Conservation (phyloP, 2,888 invertebrate species). For the Hyposoter didymator region DNA sequence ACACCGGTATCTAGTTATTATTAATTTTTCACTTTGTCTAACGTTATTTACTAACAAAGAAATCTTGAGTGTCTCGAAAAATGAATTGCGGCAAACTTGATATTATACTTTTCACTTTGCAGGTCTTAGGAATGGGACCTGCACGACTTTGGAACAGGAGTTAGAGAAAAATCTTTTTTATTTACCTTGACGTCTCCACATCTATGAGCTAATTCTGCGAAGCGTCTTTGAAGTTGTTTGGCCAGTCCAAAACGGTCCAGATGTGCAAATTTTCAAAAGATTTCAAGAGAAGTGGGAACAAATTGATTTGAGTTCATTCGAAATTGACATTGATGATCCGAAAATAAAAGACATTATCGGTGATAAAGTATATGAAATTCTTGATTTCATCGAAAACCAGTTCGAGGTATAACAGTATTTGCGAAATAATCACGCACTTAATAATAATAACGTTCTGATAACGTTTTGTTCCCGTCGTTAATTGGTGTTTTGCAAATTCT, state of each 20-base stretch:
- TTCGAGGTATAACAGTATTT: too few relatives aligned
- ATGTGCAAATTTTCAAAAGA: not conserved
- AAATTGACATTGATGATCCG: conserved; percentile 2
- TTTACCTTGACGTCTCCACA: conserved; percentile 58
- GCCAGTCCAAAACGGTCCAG: conserved; percentile 40
- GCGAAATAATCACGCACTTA: too few relatives aligned
- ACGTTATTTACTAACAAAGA: too few relatives aligned
- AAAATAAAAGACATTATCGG: not conserved
- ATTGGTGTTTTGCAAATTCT: too few relatives aligned
- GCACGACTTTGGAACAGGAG: conserved; percentile 41
- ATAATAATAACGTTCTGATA: too few relatives aligned
- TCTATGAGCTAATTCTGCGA: conserved; percentile 50
- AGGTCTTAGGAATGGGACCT: too few relatives aligned
- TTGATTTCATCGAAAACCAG: conserved; percentile 11
- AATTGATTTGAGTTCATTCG: not conserved
- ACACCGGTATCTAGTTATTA: conserved; percentile 9
- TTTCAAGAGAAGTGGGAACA: conserved; percentile 26
- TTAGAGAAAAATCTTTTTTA: conserved; percentile 48
- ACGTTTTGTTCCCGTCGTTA: too few relatives aligned
- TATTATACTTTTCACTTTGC: too few relatives aligned
- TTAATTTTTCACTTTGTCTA: too few relatives aligned
- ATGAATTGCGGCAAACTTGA: too few relatives aligned
- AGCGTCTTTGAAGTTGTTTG: conserved; percentile 43
- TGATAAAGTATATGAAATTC: not conserved
- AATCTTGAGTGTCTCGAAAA: too few relatives aligned